Conservation (phyloP, 2,888 invertebrate genomes). For the Helleia helle region DNA sequence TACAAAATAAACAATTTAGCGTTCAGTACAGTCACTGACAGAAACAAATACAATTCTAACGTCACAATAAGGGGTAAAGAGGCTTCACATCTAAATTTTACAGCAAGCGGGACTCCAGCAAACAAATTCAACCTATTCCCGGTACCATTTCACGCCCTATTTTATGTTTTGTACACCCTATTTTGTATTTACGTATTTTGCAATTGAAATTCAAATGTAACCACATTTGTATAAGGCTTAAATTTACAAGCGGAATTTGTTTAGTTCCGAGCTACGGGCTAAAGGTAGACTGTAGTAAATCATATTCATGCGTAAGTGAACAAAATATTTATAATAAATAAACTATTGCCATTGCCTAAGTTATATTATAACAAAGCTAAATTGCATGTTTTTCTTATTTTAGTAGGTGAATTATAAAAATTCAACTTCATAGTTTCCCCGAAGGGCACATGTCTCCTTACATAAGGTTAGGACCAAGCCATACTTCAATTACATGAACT, state of each 20-base stretch:
- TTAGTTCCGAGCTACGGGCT: constrained; percentile 26
- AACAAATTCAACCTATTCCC: constrained; percentile 62
- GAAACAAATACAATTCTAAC: constrained; percentile 24
- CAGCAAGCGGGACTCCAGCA: constrained; percentile 44
- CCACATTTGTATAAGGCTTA: constrained; percentile 34
- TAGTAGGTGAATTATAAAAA: too few relatives aligned
- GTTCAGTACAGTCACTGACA: constrained; percentile 2
- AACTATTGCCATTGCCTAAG: too few relatives aligned
- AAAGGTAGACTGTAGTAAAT: background rate
- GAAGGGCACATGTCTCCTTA: too few relatives aligned
- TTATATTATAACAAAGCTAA: too few relatives aligned
- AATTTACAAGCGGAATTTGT: background rate
- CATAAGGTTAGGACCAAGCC: too few relatives aligned
- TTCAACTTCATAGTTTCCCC: too few relatives aligned
- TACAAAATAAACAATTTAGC: background rate
- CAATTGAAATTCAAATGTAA: constrained; percentile 55
- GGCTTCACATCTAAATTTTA: constrained; percentile 49
- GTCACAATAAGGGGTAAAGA: constrained; percentile 34
- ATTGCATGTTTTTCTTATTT: too few relatives aligned
- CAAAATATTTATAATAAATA: too few relatives aligned
- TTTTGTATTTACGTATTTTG: constrained; percentile 43
- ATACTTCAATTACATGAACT: too few relatives aligned
- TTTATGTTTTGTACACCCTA: constrained; percentile 30
- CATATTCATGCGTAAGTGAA: too few relatives aligned
- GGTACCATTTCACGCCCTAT: constrained; percentile 67